Base-by-base conservation (phyloP, 2,888 invertebrate species). In the Isotomurus palustris region DNA sequence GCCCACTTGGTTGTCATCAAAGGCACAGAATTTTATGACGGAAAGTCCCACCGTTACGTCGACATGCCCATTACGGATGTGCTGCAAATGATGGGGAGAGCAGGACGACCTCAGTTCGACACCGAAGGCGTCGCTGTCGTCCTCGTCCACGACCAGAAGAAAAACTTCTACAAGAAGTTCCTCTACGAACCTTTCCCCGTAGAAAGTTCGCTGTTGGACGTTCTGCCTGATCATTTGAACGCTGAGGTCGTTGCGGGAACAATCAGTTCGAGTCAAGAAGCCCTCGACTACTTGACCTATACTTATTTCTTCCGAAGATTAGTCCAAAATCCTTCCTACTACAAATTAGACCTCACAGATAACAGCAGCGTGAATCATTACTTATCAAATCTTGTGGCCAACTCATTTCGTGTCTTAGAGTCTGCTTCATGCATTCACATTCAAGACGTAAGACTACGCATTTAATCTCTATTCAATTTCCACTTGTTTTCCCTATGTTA, bases 21-120 rank as follows among this genome's bases (percentile, higher is more conserved):
- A 76, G 95, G 97, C 58, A 99, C 99, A 0, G 99, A 99, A 76
- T 99, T 92, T 76, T 99, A 88, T 75, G 99, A 99, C 76, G 96
- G 95, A 1, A 96, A 97, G 75, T 85, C 85, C 27, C 90, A 92
- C 74, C 84, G 95, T 69, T 99, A 99, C 76, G 92, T 97, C 10
- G 99, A 99, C 74, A 99, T 99, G 88, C 99, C 99, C 0, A 96
- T 99, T 49, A 99, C 99, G 1, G 97, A 99, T 78, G 96, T 99
- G 0, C 79, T 99, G 56, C 99, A 99, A 78, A 99, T 99, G 99
- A 97, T 99, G 88, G 99, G 99, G 2, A 82, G 99, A 56, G 99
- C 99, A 56, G 99, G 99, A 0, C 81, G 99, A 53, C 99, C 99
- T 0, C 91, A 99, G 79, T 99, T 86, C 73, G 99, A 97, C 76